Conservation (phyloP, 1,140 invertebrate species). For the Macrostomum lignano region DNA sequence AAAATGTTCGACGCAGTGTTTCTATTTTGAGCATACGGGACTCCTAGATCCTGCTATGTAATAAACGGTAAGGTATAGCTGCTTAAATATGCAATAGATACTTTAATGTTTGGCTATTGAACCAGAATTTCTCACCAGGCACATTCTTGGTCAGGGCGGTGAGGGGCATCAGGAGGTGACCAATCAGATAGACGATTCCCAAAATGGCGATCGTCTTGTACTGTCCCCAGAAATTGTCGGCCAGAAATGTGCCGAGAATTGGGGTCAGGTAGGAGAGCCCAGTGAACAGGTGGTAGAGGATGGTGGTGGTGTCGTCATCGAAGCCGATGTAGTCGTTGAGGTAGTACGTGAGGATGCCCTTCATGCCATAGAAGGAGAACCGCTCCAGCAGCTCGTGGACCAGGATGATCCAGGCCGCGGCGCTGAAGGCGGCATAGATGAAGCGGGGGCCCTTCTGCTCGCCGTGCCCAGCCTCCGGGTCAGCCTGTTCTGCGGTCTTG, state of each 20-base stretch:
- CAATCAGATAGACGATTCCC: slow-evolving; percentile 3
- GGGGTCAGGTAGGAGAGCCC: slow-evolving; percentile 62
- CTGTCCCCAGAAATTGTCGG: slow-evolving; percentile 56
- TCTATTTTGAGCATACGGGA: slow-evolving; percentile 28
- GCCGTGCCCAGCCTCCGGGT: too few species aligned
- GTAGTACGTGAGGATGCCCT: slow-evolving; percentile 54
- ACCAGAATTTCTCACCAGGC: neutral
- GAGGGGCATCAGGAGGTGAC: slow-evolving; percentile 3
- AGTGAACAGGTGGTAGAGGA: slow-evolving; percentile 50
- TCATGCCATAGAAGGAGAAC: slow-evolving; percentile 79
- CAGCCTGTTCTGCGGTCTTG: too few species aligned
- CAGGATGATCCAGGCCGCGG: slow-evolving; percentile 71
- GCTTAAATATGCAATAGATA: neutral
- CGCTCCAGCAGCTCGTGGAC: slow-evolving; percentile 83
- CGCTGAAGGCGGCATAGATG: too few species aligned
- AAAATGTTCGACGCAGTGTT: neutral
- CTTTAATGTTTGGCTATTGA: neutral
- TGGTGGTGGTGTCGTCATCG: slow-evolving; percentile 37
- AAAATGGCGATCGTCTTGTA: slow-evolving; percentile 33
- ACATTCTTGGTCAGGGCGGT: slow-evolving; percentile 1
- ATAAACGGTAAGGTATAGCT: neutral
- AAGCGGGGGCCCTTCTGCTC: too few species aligned
- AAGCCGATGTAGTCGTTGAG: slow-evolving; percentile 34
- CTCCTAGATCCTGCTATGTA: neutral
- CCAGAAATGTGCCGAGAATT: slow-evolving; percentile 51